Base-by-base conservation (phyloP, 2,888 invertebrate species). In the Cyclophora punctaria region DNA sequence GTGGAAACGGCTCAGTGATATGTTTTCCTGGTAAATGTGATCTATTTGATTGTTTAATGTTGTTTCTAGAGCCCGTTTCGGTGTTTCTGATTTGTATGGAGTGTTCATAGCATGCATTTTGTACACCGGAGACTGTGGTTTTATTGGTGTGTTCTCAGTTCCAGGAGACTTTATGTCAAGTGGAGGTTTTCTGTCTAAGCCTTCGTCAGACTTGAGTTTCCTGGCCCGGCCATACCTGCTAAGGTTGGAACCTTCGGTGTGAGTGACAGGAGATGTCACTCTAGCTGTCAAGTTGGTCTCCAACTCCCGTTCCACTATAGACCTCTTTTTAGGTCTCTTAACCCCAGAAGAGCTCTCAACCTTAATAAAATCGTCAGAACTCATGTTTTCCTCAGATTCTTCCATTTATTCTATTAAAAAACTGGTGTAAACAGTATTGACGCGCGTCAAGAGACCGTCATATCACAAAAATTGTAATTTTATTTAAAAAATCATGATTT, bases 181-280 rank as follows among this genome's bases (percentile, higher is more conserved):
- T 0, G 59, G 48, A 75, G 63, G 33, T 73, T 20, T 4, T 34
- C 40, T 52, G 45, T 46, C 41, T 53, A 75, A 75, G 48, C 90
- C 89, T 7, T 66, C 61, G 2, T 80, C 78, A n/a, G 78, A 72
- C 71, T 91, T 91, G 4, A 86, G 76, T 49, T 90, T 88, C 37
- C 90, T 86, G 48, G 90, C 80, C 68, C 92, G 83, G 5, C 92
- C 92, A 72, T 91, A 92, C 7, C 92, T 89, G 60, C 92, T 92
- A 35, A 77, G 89, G 42, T 67, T 84, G 1, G 64, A 56, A n/a
- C 67, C 69, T 46, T 78, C 82, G 6, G 59, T 57, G 35, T 60
- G 58, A 2, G 71, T 66, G 3, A 73, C 66, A 2, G 86, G 85
- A 5, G 83, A 81, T 44, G 83, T 87, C 4, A 84, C 64, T 61